Percentiles rank a stretch among this genome's conserved stretches.
These are phyloP conservation scores for Torymus tubicola DNA, from an alignment of 2,888 invertebrate genomes.

Conservation along the genomic window DNA sequence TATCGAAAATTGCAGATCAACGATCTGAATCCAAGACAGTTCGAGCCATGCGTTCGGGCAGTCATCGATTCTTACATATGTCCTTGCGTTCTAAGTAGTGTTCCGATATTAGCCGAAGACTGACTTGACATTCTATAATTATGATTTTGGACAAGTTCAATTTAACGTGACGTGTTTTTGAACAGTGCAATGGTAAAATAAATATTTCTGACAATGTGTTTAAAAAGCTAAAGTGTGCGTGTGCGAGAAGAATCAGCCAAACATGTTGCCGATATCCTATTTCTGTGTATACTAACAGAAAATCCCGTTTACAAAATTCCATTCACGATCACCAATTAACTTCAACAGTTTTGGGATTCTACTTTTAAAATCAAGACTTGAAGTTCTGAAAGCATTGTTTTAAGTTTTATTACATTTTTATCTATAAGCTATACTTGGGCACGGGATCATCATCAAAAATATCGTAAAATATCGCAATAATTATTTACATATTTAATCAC, in stretches of 20 bases:
- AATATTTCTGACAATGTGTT: slow-evolving; percentile 9
- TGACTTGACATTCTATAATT: slow-evolving; percentile 21
- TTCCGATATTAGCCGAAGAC: slow-evolving; percentile 38
- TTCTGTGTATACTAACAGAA: neutral
- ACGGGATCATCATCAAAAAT: slow-evolving; percentile 19
- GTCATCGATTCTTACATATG: slow-evolving; percentile 32
- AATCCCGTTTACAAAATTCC: neutral
- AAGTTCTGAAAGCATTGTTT: slow-evolving; percentile 25
- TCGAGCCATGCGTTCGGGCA: slow-evolving; percentile 35
- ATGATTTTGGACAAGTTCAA: slow-evolving; percentile 13
- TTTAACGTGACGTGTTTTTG: slow-evolving; percentile 14
- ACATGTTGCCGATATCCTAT: slow-evolving; percentile 15
- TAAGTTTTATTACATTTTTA: slow-evolving; percentile 36
- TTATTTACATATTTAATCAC: no score
- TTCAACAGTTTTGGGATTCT: slow-evolving; percentile 14
- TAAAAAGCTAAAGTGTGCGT: slow-evolving; percentile 4
- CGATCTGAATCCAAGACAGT: slow-evolving; percentile 53
- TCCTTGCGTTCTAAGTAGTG: slow-evolving; percentile 44
- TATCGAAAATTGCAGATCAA: slow-evolving; percentile 53
- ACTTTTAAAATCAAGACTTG: slow-evolving; percentile 37
- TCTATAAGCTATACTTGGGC: slow-evolving; percentile 2
- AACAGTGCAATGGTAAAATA: slow-evolving; percentile 3
- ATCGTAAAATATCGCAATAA: neutral
- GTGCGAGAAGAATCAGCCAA: slow-evolving; percentile 21
- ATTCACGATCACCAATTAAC: slow-evolving; percentile 21